Evolutionary conservation across 2,113 vertebrate species (phyloP).

Genomic region (Sorex araneus): DNA sequence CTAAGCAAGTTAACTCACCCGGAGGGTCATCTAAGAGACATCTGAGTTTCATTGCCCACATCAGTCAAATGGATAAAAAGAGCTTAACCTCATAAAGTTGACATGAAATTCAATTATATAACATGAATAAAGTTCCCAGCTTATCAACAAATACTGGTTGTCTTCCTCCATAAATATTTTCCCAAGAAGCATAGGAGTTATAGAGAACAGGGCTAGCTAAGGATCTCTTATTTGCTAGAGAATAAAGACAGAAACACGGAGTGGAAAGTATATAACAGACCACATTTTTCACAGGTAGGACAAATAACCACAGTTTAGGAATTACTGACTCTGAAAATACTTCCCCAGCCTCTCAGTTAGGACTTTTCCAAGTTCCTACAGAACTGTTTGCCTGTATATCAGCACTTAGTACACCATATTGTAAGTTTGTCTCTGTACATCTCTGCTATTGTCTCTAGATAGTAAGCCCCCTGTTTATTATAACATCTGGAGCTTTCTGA

Average conservation of each 20-base stretch:
- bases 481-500: background rate
- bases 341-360: background rate
- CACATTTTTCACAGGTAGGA: background rate
- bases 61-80: constrained; percentile 53
- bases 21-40: background rate
- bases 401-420: background rate
- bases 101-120: constrained; percentile 48
- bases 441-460: constrained; percentile 20
- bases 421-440: background rate
- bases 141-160: constrained; percentile 44
- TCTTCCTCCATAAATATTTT: constrained; percentile 50
- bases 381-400: constrained; percentile 21
- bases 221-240: background rate
- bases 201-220: background rate
- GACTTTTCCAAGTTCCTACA: background rate
- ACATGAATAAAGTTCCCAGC: background rate
- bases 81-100: constrained; percentile 43
- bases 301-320: constrained; percentile 21
- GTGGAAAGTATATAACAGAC: background rate
- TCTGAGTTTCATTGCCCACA: constrained; percentile 57
- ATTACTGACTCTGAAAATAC: constrained; percentile 32
- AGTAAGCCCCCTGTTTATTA: constrained; percentile 19
- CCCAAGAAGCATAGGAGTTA: constrained; percentile 17
- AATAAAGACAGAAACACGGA: constrained; percentile 31
- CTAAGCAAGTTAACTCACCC: constrained; percentile 5